Evolutionary conservation across 1,140 invertebrate genomes (phyloP).

Genomic region (Anastrepha obliqua): DNA sequence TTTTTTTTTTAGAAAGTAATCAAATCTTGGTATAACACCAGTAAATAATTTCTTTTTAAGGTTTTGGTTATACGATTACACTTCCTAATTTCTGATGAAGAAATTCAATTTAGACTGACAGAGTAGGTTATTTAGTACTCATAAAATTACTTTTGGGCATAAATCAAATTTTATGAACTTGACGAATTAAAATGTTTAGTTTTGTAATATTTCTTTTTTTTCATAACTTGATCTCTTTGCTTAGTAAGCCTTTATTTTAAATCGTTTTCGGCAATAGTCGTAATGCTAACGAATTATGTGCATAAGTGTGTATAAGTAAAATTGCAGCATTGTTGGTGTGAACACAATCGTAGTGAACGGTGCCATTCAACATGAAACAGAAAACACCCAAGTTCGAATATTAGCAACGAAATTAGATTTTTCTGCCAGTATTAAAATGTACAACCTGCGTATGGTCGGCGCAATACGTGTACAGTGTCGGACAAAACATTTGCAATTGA

Average conservation of each 20-base stretch:
- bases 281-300: neutral
- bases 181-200: conserved; percentile 1
- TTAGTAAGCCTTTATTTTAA: neutral
- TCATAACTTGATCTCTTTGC: conserved; percentile 34
- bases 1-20: too few species aligned
- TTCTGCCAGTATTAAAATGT: too few species aligned
- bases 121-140: too few species aligned
- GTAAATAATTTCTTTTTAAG: too few species aligned
- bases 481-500: too few species aligned
- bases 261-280: neutral
- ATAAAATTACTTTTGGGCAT: neutral
- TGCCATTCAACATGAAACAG: neutral
- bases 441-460: too few species aligned
- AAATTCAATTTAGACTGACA: too few species aligned
- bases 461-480: too few species aligned
- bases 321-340: neutral
- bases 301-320: neutral
- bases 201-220: conserved; percentile 23
- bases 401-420: neutral
- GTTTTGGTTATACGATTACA: too few species aligned
- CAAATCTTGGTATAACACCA: too few species aligned
- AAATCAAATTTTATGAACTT: conserved; percentile 47
- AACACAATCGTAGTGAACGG: neutral
- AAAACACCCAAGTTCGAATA: neutral
- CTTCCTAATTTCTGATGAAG: too few species aligned